Base-by-base conservation (phyloP, 2,888 invertebrate genomes). In the Siphlonurus alternatus region DNA sequence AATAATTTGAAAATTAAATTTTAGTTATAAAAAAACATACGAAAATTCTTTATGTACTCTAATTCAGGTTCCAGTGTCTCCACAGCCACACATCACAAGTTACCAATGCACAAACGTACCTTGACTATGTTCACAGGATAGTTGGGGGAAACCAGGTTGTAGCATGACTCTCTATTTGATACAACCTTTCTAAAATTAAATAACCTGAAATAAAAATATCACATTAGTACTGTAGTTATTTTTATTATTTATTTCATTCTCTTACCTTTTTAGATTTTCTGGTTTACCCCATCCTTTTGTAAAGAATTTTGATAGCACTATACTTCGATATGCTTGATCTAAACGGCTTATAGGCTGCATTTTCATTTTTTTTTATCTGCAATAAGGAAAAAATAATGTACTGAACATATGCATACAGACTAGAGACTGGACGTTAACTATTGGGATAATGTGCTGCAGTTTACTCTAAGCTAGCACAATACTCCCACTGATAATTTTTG, bases 201-300 rank as follows among this genome's bases (percentile, higher is more conserved):
- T 75, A 97, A 83, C 78, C 94, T 94, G 78, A 70, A 85, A 82
- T 73, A 70, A 69, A 66, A 66, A 64, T 25, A 59, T 15, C 38
- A 38, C 38, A 38, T 38, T 38, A 38, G 38, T 38, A 38, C 15
- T 5, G 5, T 10, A 38, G 15, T 38, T 38, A 38, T 10, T 38
- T 7, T 18, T 10, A 25, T 7, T n/a, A n/a, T n/a, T n/a, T n/a
- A n/a, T n/a, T n/a, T 20, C 1, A 54, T 61, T 53, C 51, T 66
- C 70, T 74, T 76, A 89, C 93, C 88, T 87, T 77, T 87, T 85
- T 65, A 98, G 80, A 75, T 90, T 89, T 71, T 93, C 90, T 23
- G 96, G 93, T 73, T 89, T 87, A 3, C 97, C 97, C 97, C 97
- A 98, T 71, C 96, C 96, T 80, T 93, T 92, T 1, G 89, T 91